Conservation (phyloP, 2,888 invertebrate species). For the Baccha elongata region DNA sequence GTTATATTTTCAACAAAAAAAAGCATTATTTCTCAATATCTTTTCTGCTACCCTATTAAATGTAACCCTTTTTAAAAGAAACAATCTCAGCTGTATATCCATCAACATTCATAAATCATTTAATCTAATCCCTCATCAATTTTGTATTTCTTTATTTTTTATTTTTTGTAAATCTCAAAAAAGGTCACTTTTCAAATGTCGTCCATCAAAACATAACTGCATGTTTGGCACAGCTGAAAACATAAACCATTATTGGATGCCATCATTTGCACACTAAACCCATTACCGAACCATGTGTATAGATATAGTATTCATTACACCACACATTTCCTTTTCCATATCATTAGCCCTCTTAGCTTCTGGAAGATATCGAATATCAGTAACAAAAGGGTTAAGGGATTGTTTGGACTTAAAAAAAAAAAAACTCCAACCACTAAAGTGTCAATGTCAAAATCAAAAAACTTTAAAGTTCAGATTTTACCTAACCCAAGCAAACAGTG, state of each 20-base stretch:
- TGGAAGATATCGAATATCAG: conserved; percentile 63
- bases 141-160: conserved; percentile 13
- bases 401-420: conserved; percentile 9
- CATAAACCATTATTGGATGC: conserved; percentile 15
- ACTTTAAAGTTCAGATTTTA: conserved; percentile 20
- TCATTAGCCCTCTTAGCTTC: conserved; percentile 67
- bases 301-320: conserved; percentile 51
- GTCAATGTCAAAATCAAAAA: conserved; percentile 35
- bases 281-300: conserved; percentile 24
- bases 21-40: not conserved
- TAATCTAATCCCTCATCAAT: conserved; percentile 23
- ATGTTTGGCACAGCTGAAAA: not conserved
- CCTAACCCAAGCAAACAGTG: not conserved
- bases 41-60: too few species aligned
- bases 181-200: conserved; percentile 42
- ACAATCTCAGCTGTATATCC: conserved; percentile 52
- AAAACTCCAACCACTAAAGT: conserved; percentile 13
- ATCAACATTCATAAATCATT: not conserved
- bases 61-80: not conserved
- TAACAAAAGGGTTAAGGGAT: conserved; percentile 56
- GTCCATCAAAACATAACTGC: conserved; percentile 24
- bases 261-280: conserved; percentile 46
- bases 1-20: not conserved
- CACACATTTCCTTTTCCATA: conserved; percentile 65
- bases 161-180: conserved; percentile 1